Evolutionary conservation across 2,888 invertebrate genomes (phyloP).

Genomic region (Blera fallax): DNA sequence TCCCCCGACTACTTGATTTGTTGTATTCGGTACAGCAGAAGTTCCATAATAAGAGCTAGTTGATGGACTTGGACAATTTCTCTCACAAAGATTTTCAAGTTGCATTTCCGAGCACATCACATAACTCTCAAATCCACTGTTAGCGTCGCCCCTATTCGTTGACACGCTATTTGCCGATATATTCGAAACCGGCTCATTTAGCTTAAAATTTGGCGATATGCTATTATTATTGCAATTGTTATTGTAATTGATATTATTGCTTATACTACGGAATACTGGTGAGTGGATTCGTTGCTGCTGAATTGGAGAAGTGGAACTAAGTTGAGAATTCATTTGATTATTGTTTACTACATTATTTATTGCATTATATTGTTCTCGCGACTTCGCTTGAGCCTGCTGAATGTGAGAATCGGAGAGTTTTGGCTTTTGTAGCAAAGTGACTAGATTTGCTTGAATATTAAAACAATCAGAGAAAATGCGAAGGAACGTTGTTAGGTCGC

Average conservation of each 20-base stretch:
- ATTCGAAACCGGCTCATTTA: conserved; percentile 81
- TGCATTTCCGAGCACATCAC: conserved; percentile 79
- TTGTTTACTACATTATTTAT: conserved; percentile 77
- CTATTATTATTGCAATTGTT: conserved; percentile 74
- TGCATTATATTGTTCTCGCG: conserved; percentile 80
- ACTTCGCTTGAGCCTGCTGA: conserved; percentile 81
- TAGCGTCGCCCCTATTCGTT: conserved; percentile 79
- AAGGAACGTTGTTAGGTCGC: conserved; percentile 94
- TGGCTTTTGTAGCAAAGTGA: conserved; percentile 90
- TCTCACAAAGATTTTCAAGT: conserved; percentile 81
- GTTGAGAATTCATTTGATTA: conserved; percentile 68
- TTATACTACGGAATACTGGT: conserved; percentile 77
- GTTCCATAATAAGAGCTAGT: conserved; percentile 83
- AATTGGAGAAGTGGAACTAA: conserved; percentile 34
- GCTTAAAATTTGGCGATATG: conserved; percentile 80
- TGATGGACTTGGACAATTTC: conserved; percentile 83
- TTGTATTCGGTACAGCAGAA: conserved; percentile 61
- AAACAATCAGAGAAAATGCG: conserved; percentile 97
- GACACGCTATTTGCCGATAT: conserved; percentile 70
- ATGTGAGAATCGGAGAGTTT: conserved; percentile 85
- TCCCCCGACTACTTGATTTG: neutral
- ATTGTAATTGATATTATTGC: conserved; percentile 69
- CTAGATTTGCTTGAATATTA: conserved; percentile 95
- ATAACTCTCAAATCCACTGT: conserved; percentile 81
- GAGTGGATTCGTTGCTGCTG: conserved; percentile 79